Evolutionary conservation across 2,888 invertebrate species (phyloP), one percentile per base, ranked within the genome.

Genomic region (Deilephila porcellus): DNA sequence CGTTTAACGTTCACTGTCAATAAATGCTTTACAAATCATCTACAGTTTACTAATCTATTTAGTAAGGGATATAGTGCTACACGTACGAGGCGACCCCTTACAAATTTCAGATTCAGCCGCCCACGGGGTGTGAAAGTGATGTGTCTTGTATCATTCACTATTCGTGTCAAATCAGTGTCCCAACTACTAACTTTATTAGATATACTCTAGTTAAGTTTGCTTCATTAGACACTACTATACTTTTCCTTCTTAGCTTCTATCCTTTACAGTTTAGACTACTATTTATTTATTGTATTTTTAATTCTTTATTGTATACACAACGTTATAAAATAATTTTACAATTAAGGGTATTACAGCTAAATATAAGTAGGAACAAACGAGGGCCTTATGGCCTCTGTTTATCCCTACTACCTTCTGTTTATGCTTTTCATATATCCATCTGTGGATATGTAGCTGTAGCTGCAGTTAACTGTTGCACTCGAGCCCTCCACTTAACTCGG

Each of bases 391-490:
- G 25, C 25, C 25, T 25, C 25, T 25, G 25, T 25, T 25, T 25
- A 25, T 25, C 25, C 25, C 1, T 25, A 25, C 25, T 25, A 32
- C 32, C 32, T 3, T 32, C 32, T 32, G 5, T 32, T 2, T 32
- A 4, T 32, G 4, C 32, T 32, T 32, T 32, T 32, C 32, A 5
- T 32, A 32, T 2, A 32, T 32, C 32, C 32, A 32, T 32, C 32
- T 77, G 70, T 78, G 77, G 71, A 77, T 76, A 76, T 78, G 75
- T n/a, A 80, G 82, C 77, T 83, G 82, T 62, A 83, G 45, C 45
- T 79, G 78, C 85, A 86, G 75, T 85, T 76, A 3, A 76, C 67
- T 11, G 73, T 62, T 37, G 37, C 45, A 11, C 45, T 45, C 45
- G 45, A 45, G 45, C 45, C 45, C 45, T 45, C 45, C 45, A 45